These are phyloP conservation scores for Onychomys torridus DNA, from an alignment of 2,797 vertebrate genomes.

Conservation along the genomic window DNA sequence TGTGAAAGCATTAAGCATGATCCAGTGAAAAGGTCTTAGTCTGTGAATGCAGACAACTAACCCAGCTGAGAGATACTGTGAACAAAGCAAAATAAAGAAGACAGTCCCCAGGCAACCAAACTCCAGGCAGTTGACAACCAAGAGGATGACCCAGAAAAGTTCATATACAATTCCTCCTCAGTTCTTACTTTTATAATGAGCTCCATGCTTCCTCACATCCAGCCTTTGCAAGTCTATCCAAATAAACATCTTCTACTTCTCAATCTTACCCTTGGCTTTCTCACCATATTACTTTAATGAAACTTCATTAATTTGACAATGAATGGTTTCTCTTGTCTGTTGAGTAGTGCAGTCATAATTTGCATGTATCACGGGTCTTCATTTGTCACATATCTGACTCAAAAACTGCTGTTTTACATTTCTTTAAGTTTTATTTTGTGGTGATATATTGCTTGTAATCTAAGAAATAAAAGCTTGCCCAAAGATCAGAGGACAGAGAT, in stretches of 20 bases:
- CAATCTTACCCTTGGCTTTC: not conserved
- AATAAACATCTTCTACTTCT: not conserved
- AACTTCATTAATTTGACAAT: conserved; percentile 15
- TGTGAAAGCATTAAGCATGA: conserved; percentile 48
- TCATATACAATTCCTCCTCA: not conserved
- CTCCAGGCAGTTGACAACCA: not conserved
- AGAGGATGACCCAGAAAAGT: conserved; percentile 23
- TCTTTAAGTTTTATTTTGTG: not conserved
- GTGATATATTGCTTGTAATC: too few species aligned
- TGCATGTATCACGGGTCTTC: not conserved
- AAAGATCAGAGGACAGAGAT: too few species aligned
- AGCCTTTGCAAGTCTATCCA: not conserved
- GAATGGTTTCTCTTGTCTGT: conserved; percentile 17
- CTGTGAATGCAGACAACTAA: not conserved
- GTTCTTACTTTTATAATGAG: conserved; percentile 36
- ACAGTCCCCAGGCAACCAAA: not conserved
- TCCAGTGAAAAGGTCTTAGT: conserved; percentile 43
- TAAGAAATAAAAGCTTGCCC: too few species aligned
- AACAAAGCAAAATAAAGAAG: conserved; percentile 38
- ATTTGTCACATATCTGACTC: conserved; percentile 31
- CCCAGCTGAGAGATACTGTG: not conserved
- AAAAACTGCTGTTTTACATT: conserved; percentile 10
- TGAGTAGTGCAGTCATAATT: conserved; percentile 27
- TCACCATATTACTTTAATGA: not conserved
- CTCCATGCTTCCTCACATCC: not conserved